These are phyloP conservation scores for Saxidomus purpurata DNA, from an alignment of 1,140 invertebrate species.

Conservation along the genomic window DNA sequence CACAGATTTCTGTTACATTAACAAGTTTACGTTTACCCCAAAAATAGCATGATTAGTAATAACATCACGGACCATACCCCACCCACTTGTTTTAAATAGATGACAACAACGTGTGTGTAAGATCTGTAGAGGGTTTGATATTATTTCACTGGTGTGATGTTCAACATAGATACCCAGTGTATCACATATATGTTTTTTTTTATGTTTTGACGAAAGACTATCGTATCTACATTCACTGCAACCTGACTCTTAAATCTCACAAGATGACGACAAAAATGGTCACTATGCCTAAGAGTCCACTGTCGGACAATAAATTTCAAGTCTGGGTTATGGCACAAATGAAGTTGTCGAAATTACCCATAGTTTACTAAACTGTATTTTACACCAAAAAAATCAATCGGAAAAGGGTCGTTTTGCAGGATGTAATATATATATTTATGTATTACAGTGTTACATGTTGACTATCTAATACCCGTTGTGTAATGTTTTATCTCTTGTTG, in stretches of 20 bases:
- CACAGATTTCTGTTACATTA: background rate
- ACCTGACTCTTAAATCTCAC: background rate
- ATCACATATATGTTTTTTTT: background rate
- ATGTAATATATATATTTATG: background rate
- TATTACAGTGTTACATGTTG: background rate
- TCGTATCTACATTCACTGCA: background rate
- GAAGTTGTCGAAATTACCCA: no score
- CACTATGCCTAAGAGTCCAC: no score
- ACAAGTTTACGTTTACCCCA: background rate
- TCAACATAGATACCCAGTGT: background rate
- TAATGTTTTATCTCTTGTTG: background rate
- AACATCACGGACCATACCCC: conserved; percentile 15
- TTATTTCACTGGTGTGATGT: background rate
- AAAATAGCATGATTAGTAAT: background rate
- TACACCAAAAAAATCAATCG: no score
- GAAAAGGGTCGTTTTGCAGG: background rate
- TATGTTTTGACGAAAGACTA: background rate
- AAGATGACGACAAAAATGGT: no score
- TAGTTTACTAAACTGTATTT: no score
- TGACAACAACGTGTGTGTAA: background rate
- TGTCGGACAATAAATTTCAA: no score
- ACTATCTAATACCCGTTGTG: background rate
- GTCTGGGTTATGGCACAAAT: no score
- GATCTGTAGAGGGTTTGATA: background rate
- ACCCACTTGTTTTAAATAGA: background rate